Base-by-base conservation (phyloP, 2,797 vertebrate species). In the Megaceryle alcyon region DNA sequence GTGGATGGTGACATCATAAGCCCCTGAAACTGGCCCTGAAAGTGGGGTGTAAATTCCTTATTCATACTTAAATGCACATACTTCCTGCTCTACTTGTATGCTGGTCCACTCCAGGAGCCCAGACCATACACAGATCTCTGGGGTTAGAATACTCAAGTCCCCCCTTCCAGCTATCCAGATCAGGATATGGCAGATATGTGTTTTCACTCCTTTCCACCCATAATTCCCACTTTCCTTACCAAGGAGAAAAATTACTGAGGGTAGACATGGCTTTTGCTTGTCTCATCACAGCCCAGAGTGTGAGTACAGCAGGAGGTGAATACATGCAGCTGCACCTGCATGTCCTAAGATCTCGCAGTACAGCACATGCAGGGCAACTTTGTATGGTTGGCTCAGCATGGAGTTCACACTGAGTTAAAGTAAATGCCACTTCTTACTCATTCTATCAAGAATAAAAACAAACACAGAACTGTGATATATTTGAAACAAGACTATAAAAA, bases 261-360 rank as follows among this genome's bases (percentile, higher is more conserved):
- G 44, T 23, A 83, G 11, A 83, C 3, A 6, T 18, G 44, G 9
- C 33, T 86, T 88, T 78, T 72, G 21, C n/a, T 90, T 41, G 26
- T 69, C 28, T 53, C 39, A 3, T n/a, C 56, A 69, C 92, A 72
- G 49, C 87, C 35, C 0, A 0, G 46, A 41, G 28, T 5, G 11
- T 69, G 49, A 22, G 31, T 83, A 25, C 1, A 2, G 53, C 5
- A 4, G 60, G 68, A 43, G 20, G 61, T 48, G 63, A 54, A 57
- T 61, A 20, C 1, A 5, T 69, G n/a, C 41, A 82, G 53, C 85
- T 90, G 65, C 69, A 71, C 54, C 49, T 51, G 69, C 73, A 14
- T 9, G 4, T 86, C 49, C 48, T 44, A 14, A 0, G 9, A 19
- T 75, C 49, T 75, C 0, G 0, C 17, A 48, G 72, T 7, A 53